Percentiles rank a stretch among this genome's conserved stretches.
Evolutionary conservation across 64 coral and sea anemone genomes (phyloP).

Genomic region (Porites australiensis): DNA sequence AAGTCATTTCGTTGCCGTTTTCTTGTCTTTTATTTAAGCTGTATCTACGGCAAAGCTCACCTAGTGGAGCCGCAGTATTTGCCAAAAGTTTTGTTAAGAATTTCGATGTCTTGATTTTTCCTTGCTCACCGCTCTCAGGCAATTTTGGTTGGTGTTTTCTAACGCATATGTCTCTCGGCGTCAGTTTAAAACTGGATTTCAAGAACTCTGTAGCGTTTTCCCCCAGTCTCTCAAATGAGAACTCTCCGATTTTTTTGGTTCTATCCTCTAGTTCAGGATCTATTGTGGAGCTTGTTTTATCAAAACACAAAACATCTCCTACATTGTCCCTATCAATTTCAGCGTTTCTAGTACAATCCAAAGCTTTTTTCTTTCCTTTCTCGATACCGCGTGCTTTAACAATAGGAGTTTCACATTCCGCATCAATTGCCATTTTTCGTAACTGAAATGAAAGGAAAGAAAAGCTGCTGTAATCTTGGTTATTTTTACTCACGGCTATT

Average conservation of each 20-base stretch:
- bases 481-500: too few relatives aligned
- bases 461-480: neutral
- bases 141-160: too few relatives aligned
- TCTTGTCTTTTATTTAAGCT: too few relatives aligned
- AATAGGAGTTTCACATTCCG: neutral
- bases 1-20: too few relatives aligned
- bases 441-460: neutral
- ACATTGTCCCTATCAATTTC: too few relatives aligned
- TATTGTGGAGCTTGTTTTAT: neutral
- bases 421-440: constrained; percentile 17
- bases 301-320: neutral
- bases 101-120: too few relatives aligned
- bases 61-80: too few relatives aligned
- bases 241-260: neutral
- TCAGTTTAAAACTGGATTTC: neutral
- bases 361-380: neutral
- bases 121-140: too few relatives aligned
- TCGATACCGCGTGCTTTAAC: neutral
- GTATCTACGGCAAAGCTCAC: too few relatives aligned
- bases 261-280: too few relatives aligned
- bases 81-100: too few relatives aligned
- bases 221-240: neutral
- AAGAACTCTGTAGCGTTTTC: neutral
- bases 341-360: too few relatives aligned
- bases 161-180: neutral